Evolutionary conservation across 2,888 invertebrate genomes (phyloP).

Genomic region (Drosophila bunnanda): DNA sequence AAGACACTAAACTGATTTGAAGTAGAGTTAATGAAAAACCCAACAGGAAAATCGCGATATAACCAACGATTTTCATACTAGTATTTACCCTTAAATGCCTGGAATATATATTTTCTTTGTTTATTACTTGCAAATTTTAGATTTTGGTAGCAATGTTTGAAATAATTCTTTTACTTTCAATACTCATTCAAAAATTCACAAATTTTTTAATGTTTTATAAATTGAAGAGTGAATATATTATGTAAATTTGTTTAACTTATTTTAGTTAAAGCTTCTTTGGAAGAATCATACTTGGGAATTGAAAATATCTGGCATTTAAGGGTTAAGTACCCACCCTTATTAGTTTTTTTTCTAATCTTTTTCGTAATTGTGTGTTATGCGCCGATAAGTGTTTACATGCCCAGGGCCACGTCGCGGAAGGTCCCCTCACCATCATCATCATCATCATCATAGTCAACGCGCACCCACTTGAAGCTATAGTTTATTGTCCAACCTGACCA

Average conservation of each 20-base stretch:
- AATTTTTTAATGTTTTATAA: too few relatives aligned
- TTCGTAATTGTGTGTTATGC: conserved; percentile 11
- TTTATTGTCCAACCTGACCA: conserved; percentile 11
- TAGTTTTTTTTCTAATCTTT: conserved; percentile 19
- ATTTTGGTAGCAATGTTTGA: neutral
- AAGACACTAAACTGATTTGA: neutral
- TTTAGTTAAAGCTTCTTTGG: too few relatives aligned
- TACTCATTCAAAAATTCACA: too few relatives aligned
- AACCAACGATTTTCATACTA: neutral
- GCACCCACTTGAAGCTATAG: conserved; percentile 27
- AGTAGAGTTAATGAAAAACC: neutral
- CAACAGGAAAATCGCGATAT: neutral
- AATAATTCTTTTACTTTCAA: neutral
- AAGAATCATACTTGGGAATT: too few relatives aligned
- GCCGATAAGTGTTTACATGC: conserved; percentile 32
- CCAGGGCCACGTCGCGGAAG: conserved; percentile 33
- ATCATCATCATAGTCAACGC: neutral
- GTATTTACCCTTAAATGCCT: conserved; percentile 1
- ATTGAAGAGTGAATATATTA: too few relatives aligned
- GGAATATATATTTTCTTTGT: neutral
- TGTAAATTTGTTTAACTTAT: too few relatives aligned
- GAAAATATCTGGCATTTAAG: neutral
- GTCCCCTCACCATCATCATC: conserved; percentile 3
- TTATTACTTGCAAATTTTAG: neutral
- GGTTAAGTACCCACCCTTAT: neutral